Evolutionary conservation across 2,113 vertebrate species (phyloP).

Genomic region (Lampris megalopsis): DNA sequence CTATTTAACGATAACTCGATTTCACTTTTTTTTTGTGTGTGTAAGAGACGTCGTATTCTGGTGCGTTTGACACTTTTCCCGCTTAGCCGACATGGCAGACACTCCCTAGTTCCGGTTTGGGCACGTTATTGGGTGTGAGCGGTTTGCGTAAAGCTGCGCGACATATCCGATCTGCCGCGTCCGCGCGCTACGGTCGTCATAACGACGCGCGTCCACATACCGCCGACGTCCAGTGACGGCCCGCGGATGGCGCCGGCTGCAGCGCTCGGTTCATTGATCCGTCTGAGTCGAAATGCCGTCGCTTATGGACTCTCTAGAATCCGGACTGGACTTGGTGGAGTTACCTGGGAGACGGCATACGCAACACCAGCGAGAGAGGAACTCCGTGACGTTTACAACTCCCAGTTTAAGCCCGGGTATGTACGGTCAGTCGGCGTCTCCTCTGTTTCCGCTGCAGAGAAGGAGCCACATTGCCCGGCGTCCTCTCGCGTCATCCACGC

Average conservation of each 20-base stretch:
- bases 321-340: constrained; percentile 84
- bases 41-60: too few relatives aligned
- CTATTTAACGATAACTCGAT: too few relatives aligned
- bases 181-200: not conserved
- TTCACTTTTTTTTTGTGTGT: too few relatives aligned
- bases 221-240: too few relatives aligned
- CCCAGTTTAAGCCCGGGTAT: constrained; percentile 82
- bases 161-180: not conserved
- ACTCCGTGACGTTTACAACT: constrained; percentile 85
- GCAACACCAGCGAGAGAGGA: constrained; percentile 66
- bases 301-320: constrained; percentile 62
- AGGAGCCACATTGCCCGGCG: constrained; percentile 68
- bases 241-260: not conserved
- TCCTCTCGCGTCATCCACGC: constrained; percentile 81
- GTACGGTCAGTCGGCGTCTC: not conserved
- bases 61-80: too few relatives aligned
- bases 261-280: too few relatives aligned
- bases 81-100: too few relatives aligned
- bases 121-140: not conserved
- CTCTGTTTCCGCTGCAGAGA: constrained; percentile 67
- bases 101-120: not conserved
- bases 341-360: constrained; percentile 80
- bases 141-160: constrained; percentile 1
- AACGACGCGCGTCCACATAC: not conserved
- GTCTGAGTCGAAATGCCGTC: constrained; percentile 51